These are phyloP conservation scores for Pygoscelis adeliae DNA, from an alignment of 2,113 vertebrate genomes.

Conservation along the genomic window DNA sequence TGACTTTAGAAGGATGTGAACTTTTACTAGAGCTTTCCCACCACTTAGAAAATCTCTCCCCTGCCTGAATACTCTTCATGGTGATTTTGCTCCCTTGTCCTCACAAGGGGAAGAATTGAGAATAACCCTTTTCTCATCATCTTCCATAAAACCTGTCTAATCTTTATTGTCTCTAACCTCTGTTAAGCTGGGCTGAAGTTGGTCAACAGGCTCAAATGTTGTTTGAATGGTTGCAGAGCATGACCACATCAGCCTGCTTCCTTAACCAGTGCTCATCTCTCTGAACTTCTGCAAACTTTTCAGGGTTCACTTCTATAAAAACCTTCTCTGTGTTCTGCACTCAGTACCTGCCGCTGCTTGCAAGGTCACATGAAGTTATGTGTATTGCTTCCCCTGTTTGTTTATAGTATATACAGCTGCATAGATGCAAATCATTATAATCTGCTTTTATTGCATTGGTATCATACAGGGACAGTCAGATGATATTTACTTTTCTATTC, in stretches of 20 bases:
- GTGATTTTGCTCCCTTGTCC: not conserved
- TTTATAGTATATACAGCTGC: slow-evolving; percentile 18
- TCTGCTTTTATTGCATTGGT: not conserved
- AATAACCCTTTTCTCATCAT: not conserved
- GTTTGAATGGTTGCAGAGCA: not conserved
- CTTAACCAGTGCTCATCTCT: not conserved
- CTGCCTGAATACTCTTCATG: not conserved
- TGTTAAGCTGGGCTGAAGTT: not conserved
- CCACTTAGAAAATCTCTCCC: not conserved
- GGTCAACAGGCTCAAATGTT: not conserved
- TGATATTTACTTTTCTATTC: slow-evolving; percentile 1
- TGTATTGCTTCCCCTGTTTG: not conserved
- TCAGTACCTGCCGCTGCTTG: not conserved
- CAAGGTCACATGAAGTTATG: not conserved
- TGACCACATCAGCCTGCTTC: not conserved
- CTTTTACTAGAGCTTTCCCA: not conserved
- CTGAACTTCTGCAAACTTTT: not conserved
- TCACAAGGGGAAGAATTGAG: not conserved
- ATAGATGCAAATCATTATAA: not conserved
- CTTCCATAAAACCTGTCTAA: not conserved
- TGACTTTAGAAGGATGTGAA: not conserved
- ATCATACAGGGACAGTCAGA: not conserved
- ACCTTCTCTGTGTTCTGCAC: not conserved
- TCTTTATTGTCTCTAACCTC: not conserved
- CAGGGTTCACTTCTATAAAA: not conserved